Evolutionary conservation across 2,113 vertebrate genomes (phyloP), one percentile per base, ranked within the genome.

Genomic region (Elanoides forficatus): DNA sequence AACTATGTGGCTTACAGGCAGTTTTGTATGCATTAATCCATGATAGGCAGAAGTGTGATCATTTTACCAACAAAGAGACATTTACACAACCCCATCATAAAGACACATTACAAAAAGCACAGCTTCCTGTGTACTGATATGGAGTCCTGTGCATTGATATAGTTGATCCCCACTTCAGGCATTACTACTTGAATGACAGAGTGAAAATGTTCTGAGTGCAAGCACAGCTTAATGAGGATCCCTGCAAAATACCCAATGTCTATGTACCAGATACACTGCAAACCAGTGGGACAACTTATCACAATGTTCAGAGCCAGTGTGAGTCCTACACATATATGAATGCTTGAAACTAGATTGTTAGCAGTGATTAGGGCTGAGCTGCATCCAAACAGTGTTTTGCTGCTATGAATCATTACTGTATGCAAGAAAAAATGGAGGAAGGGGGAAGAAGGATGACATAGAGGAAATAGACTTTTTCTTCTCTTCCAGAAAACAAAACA

Each of bases 1-100:
- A 91, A 45, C 56, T 34, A 26, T 0, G 2, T 86, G 26, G 12
- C 21, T 90, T 76, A n/a, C 0, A 0, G 34, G 62, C 29, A 79
- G 6, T 27, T 94, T 38, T 85, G 13, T 42, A 52, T 32, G 25
- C 13, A 6, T 43, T 47, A 21, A 76, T 65, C 34, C 27, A 2
- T 6, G 4, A 53, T 16, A n/a, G 34, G 27, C 65, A 58, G 40
- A 85, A 73, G 34, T 32, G 43, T 60, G 42, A 60, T 53, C 5
- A 6, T 58, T 88, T 48, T 53, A 62, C 34, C 34, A 29, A 11
- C 22, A 38, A 26, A 32, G 38, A n/a, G 18, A 72, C 11, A 47
- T 88, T 82, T 88, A 40, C 43, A 56, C 66, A 94, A 45, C 36
- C 7, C 5, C 4, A 3, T 25, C 47, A 48, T 20, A 63, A 93